phyloP scores from a whole-genome alignment of 2,888 invertebrate species.

The Linnaemya tessellans region DNA sequence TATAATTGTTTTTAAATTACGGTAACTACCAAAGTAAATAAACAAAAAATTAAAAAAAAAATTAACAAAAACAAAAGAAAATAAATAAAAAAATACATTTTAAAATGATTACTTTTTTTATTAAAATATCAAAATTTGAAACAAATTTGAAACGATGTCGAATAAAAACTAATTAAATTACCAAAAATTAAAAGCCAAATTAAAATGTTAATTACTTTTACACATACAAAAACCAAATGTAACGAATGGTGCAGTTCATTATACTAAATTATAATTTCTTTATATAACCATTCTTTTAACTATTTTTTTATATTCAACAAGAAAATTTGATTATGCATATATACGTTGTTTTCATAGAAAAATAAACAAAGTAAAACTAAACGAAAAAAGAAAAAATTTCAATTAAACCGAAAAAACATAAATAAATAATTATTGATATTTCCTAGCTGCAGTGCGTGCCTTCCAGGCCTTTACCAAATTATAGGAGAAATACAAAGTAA shows the following conservation, averaged over 20 bases:
- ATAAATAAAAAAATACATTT: neutral
- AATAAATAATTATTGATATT: conserved; percentile 85
- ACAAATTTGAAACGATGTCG: conserved; percentile 15
- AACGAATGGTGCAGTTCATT: conserved; percentile 48
- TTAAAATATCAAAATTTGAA: conserved; percentile 53
- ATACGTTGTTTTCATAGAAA: conserved; percentile 24
- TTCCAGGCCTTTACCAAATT: conserved; percentile 93
- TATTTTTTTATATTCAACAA: conserved; percentile 37
- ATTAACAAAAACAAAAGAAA: neutral
- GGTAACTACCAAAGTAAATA: too few species aligned
- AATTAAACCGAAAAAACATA: conserved; percentile 17
- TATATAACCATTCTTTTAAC: neutral
- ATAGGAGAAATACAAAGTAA: conserved; percentile 93
- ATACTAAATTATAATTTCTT: conserved; percentile 17
- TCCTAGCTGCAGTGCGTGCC: conserved; percentile 88
- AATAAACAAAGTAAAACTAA: conserved; percentile 12
- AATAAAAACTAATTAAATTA: neutral
- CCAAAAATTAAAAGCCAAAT: neutral
- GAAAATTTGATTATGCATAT: conserved; percentile 33
- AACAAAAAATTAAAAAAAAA: too few species aligned
- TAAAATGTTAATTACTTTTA: neutral
- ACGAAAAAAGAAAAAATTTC: conserved; percentile 20
- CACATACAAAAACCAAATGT: neutral
- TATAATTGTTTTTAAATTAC: too few species aligned
- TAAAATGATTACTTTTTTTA: conserved; percentile 35